phyloP scores from a whole-genome alignment of 1,140 invertebrate species.

The Drosophila sucinea region DNA sequence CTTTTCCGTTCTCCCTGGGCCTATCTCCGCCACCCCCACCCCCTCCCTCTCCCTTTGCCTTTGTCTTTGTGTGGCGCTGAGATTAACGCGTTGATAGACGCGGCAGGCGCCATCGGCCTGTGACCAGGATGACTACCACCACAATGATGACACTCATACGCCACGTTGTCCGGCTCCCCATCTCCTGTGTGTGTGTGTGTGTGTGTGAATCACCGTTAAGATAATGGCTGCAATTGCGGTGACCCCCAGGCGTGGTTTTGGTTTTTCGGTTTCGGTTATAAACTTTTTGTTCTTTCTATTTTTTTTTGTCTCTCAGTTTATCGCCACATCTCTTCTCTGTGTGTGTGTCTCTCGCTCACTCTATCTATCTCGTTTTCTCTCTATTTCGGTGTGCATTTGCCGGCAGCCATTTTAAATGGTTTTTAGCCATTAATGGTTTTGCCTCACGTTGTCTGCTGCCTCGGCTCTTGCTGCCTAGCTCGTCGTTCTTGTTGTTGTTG shows the following conservation, averaged over 20 bases:
- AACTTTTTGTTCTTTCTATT: slow-evolving; percentile 71
- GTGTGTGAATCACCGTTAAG: slow-evolving; percentile 70
- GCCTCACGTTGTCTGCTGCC: slow-evolving; percentile 31
- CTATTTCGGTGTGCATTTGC: slow-evolving; percentile 51
- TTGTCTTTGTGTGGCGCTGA: slow-evolving; percentile 45
- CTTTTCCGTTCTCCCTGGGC: background rate
- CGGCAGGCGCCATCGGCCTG: slow-evolving; percentile 62
- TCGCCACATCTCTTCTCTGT: slow-evolving; percentile 9
- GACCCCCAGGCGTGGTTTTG: slow-evolving; percentile 78
- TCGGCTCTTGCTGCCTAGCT: background rate
- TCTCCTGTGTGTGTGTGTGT: slow-evolving; percentile 26
- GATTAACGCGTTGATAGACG: slow-evolving; percentile 76
- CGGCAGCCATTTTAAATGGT: slow-evolving; percentile 78
- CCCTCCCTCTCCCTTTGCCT: background rate
- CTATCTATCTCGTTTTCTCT: slow-evolving; percentile 22
- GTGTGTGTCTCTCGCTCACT: slow-evolving; percentile 12
- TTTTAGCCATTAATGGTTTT: slow-evolving; percentile 77
- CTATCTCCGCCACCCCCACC: background rate
- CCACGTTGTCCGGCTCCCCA: slow-evolving; percentile 46
- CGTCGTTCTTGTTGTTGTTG: slow-evolving; percentile 18
- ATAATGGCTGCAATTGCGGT: slow-evolving; percentile 81
- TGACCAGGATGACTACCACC: slow-evolving; percentile 45
- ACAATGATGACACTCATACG: slow-evolving; percentile 69
- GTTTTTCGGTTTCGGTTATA: slow-evolving; percentile 76
- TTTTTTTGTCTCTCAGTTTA: slow-evolving; percentile 33